Conservation (phyloP, 1,140 invertebrate genomes). For the Drosophila asahinai region DNA sequence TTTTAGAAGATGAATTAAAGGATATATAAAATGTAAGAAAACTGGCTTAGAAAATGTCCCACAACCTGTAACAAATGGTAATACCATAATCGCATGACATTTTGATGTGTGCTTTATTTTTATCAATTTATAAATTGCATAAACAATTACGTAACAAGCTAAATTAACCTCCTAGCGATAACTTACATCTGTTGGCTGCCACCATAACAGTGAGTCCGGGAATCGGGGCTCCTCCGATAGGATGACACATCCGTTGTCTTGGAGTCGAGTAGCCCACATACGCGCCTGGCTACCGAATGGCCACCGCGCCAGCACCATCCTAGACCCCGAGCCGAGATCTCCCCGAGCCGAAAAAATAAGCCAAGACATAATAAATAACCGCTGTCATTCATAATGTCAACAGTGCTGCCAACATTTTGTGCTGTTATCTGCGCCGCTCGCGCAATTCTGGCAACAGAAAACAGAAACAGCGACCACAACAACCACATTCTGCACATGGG, state of each 20-base stretch:
- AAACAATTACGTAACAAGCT: slow-evolving; percentile 16
- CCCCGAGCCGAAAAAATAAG: slow-evolving; percentile 39
- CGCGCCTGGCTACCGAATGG: slow-evolving; percentile 41
- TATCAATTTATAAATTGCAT: slow-evolving; percentile 3
- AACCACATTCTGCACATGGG: slow-evolving; percentile 65
- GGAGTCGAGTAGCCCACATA: slow-evolving; percentile 21
- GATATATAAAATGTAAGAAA: not conserved
- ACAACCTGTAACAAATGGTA: not conserved
- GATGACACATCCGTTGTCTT: slow-evolving; percentile 7
- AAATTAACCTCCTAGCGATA: slow-evolving; percentile 6
- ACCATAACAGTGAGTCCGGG: not conserved
- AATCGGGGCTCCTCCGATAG: not conserved
- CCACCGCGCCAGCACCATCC: slow-evolving; percentile 18
- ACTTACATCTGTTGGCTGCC: slow-evolving; percentile 19
- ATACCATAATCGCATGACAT: not conserved
- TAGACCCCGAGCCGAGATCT: slow-evolving; percentile 9
- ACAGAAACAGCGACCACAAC: slow-evolving; percentile 58
- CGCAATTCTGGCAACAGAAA: slow-evolving; percentile 78
- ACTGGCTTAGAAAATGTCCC: not conserved
- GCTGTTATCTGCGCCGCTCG: slow-evolving; percentile 75
- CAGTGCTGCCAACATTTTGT: slow-evolving; percentile 83
- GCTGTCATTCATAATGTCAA: slow-evolving; percentile 84
- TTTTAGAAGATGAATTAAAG: not conserved
- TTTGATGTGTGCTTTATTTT: not conserved
- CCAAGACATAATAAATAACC: slow-evolving; percentile 83